phyloP scores from a whole-genome alignment of 2,888 invertebrate genomes.

The Bombyx huttoni region DNA sequence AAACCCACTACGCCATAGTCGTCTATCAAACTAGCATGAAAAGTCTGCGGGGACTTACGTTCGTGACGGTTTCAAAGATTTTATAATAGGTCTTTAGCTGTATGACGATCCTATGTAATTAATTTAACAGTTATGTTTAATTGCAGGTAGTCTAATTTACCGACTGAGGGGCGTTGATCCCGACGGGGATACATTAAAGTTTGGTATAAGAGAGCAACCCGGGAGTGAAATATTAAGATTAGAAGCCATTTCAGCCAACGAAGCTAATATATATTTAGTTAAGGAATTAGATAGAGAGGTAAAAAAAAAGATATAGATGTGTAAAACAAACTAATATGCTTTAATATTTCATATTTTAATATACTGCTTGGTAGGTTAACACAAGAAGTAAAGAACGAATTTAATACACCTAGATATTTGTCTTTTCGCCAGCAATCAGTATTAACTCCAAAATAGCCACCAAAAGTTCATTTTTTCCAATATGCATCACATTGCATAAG shows the following conservation, averaged over 20 bases:
- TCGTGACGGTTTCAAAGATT: not conserved
- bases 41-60: no score
- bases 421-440: no score
- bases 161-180: conserved; percentile 86
- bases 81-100: not conserved
- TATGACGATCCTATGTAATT: conserved; percentile 3
- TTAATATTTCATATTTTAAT: no score
- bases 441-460: no score
- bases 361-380: no score
- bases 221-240: conserved; percentile 88
- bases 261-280: conserved; percentile 90
- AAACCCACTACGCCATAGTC: no score
- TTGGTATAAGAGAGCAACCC: conserved; percentile 85
- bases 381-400: no score
- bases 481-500: no score
- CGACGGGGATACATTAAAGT: conserved; percentile 86
- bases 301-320: conserved; percentile 14
- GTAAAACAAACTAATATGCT: no score
- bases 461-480: no score
- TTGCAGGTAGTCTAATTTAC: conserved; percentile 86
- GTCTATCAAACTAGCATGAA: no score
- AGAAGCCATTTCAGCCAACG: conserved; percentile 83
- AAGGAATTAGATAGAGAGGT: conserved; percentile 94
- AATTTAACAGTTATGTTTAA: conserved; percentile 19
- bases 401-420: no score